Evolutionary conservation across 2,113 vertebrate genomes (phyloP).

Genomic region (Poecile atricapillus): DNA sequence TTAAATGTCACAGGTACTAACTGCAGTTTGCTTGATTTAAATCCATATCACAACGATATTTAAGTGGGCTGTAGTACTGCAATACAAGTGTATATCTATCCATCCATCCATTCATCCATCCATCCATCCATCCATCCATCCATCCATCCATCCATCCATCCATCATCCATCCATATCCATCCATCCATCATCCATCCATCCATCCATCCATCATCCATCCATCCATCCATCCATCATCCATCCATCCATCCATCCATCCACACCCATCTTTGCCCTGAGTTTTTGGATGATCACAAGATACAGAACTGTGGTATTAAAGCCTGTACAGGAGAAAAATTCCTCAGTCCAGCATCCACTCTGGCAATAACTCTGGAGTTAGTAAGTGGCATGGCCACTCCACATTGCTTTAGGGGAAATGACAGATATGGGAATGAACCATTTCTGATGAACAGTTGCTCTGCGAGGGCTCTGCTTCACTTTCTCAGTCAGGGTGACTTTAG

Average conservation of each 20-base stretch:
- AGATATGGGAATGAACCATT: neutral
- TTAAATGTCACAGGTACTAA: neutral
- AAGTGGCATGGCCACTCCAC: neutral
- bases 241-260: neutral
- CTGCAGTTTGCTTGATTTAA: neutral
- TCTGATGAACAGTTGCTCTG: neutral
- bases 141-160: neutral
- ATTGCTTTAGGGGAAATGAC: neutral
- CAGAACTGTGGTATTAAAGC: neutral
- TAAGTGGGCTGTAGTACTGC: neutral
- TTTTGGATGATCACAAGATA: neutral
- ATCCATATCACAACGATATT: neutral
- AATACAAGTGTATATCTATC: neutral
- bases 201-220: neutral
- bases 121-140: neutral
- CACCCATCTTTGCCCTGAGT: neutral
- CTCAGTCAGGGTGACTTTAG: neutral
- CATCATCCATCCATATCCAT: neutral
- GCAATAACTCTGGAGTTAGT: neutral
- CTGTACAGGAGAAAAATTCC: neutral
- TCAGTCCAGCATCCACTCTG: neutral
- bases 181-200: neutral
- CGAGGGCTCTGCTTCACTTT: neutral
- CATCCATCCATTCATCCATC: neutral
- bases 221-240: neutral